A percentile compares a stretch with the other conserved stretches of the same genome.
Evolutionary conservation across 2,888 invertebrate species (phyloP).

Genomic region (Bhutanitis thaidina): DNA sequence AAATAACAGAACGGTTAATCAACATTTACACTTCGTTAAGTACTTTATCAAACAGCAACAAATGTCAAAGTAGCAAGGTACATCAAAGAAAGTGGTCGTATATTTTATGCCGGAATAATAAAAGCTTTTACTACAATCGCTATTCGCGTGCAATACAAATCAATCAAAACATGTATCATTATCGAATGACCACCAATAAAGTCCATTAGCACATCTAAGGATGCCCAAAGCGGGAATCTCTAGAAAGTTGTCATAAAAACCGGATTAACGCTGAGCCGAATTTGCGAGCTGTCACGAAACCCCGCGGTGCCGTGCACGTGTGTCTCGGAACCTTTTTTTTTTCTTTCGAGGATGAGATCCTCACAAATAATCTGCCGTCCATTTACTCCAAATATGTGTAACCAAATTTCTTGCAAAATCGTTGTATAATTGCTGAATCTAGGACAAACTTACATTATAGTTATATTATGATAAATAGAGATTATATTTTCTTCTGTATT

Average conservation of each 20-base stretch:
- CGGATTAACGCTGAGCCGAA: conserved; percentile 55
- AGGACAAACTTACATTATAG: no score
- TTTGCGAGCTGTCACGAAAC: conserved; percentile 37
- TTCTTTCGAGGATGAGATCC: conserved; percentile 12
- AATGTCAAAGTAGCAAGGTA: no score
- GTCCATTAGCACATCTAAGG: conserved; percentile 69
- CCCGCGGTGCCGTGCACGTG: conserved; percentile 28
- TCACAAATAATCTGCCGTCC: conserved; percentile 6
- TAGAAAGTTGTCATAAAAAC: conserved; percentile 70
- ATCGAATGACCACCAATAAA: conserved; percentile 41
- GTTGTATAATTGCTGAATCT: no score
- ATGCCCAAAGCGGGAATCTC: conserved; percentile 59
- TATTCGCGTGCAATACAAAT: conserved; percentile 5
- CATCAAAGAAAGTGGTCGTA: not conserved
- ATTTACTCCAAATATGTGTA: conserved; percentile 10
- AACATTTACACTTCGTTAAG: no score
- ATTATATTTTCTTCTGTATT: no score
- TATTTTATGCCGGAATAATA: conserved; percentile 4
- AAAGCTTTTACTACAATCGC: conserved; percentile 9
- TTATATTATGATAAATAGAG: no score
- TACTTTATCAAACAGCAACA: no score
- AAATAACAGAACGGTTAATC: no score
- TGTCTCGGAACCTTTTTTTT: conserved; percentile 10
- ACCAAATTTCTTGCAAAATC: not conserved
- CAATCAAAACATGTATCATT: conserved; percentile 19